A percentile compares a stretch with the other conserved stretches of the same genome.
Conservation (phyloP, 2,113 vertebrate genomes). For the Caranx melampygus region DNA sequence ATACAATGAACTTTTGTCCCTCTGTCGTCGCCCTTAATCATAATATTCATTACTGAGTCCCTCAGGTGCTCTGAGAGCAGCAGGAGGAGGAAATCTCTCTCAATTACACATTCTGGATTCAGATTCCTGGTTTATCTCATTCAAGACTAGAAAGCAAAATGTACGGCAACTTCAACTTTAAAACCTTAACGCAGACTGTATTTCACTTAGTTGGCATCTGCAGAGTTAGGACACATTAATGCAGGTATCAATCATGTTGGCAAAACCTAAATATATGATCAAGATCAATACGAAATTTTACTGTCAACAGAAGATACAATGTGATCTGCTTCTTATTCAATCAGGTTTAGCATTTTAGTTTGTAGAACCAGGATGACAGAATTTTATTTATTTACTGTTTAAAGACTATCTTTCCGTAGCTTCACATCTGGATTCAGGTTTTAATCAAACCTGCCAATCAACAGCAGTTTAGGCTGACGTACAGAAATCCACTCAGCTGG, state of each 20-base stretch:
- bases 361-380: not conserved
- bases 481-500: not conserved
- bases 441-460: not conserved
- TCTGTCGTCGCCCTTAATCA: slow-evolving; percentile 43
- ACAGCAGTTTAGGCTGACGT: not conserved
- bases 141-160: not conserved
- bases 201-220: not conserved
- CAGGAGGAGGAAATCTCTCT: slow-evolving; percentile 31
- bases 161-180: not conserved
- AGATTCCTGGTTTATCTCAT: slow-evolving; percentile 27
- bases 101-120: slow-evolving; percentile 22
- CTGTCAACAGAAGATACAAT: not conserved
- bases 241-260: not conserved
- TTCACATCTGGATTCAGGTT: not conserved
- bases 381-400: not conserved
- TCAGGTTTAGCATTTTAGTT: not conserved
- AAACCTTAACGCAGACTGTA: not conserved
- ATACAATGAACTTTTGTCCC: slow-evolving; percentile 62
- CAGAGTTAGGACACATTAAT: not conserved
- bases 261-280: not conserved
- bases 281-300: not conserved
- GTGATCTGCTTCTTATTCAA: not conserved
- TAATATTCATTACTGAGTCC: slow-evolving; percentile 43
- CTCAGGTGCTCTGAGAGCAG: slow-evolving; percentile 31
- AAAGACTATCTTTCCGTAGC: not conserved